Evolutionary conservation across 1,140 invertebrate species (phyloP).

Genomic region (Drosophila fuyamai): DNA sequence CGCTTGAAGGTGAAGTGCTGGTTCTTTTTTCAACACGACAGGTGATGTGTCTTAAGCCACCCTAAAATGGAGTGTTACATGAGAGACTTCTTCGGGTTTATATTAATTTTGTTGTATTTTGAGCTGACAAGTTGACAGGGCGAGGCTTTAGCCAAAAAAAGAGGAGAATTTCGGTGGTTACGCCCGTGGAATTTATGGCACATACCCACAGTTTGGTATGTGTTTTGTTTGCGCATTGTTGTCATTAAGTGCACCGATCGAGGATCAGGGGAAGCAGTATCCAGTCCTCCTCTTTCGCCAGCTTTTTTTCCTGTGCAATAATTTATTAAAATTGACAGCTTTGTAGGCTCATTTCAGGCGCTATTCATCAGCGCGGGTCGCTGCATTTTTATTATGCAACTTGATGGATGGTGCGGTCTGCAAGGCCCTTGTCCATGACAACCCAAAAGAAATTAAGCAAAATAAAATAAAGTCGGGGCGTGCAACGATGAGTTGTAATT

Average conservation of each 20-base stretch:
- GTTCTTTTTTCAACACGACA: slow-evolving; percentile 42
- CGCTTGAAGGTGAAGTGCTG: slow-evolving; percentile 25
- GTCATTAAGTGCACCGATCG: slow-evolving; percentile 70
- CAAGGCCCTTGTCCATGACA: slow-evolving; percentile 60
- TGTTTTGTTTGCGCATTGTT: slow-evolving; percentile 81
- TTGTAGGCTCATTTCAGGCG: slow-evolving; percentile 84
- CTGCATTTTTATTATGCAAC: slow-evolving; percentile 84
- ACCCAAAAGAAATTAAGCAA: slow-evolving; percentile 9
- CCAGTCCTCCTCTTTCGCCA: slow-evolving; percentile 1
- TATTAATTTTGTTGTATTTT: slow-evolving; percentile 7
- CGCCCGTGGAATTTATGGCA: slow-evolving; percentile 67
- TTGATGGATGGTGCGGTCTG: slow-evolving; percentile 82
- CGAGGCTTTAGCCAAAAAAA: slow-evolving; percentile 49
- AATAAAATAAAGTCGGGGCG: slow-evolving; percentile 21
- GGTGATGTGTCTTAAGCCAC: slow-evolving; percentile 70
- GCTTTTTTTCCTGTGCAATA: slow-evolving; percentile 68
- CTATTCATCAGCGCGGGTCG: slow-evolving; percentile 79
- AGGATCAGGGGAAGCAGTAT: slow-evolving; percentile 14
- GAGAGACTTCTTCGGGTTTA: slow-evolving; percentile 18
- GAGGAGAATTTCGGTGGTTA: slow-evolving; percentile 31
- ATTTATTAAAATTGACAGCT: slow-evolving; percentile 84
- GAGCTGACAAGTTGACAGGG: slow-evolving; percentile 70
- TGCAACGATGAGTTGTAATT: slow-evolving; percentile 74
- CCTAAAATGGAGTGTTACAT: slow-evolving; percentile 54
- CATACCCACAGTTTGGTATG: slow-evolving; percentile 69